Evolutionary conservation across 1,140 invertebrate species (phyloP).

Genomic region (Drosophila nikananu): DNA sequence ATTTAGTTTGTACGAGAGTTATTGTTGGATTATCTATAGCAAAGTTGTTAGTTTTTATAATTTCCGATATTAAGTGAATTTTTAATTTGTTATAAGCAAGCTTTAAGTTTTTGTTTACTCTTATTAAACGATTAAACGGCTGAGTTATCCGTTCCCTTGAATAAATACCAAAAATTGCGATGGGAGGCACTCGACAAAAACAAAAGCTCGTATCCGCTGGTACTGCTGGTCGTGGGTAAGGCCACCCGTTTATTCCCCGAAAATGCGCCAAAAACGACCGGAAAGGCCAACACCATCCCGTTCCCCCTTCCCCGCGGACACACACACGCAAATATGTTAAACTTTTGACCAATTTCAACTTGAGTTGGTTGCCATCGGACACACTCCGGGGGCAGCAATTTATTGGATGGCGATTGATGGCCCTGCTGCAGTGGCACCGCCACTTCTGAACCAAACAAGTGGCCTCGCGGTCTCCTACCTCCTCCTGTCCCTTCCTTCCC

Average conservation of each 20-base stretch:
- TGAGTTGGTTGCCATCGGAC: conserved; percentile 61
- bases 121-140: conserved; percentile 34
- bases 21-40: conserved; percentile 56
- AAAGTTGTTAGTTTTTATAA: conserved; percentile 46
- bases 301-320: not conserved
- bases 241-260: conserved; percentile 61
- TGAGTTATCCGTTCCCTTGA: not conserved
- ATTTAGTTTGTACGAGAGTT: conserved; percentile 48
- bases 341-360: conserved; percentile 84
- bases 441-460: conserved; percentile 59
- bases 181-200: conserved; percentile 14
- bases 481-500: not conserved
- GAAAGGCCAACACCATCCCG: conserved; percentile 15
- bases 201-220: conserved; percentile 12
- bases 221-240: not conserved
- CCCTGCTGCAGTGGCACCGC: conserved; percentile 52
- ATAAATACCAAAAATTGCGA: conserved; percentile 9
- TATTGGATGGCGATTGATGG: conserved; percentile 78
- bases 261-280: conserved; percentile 70
- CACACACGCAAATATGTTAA: conserved; percentile 82
- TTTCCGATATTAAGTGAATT: conserved; percentile 16
- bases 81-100: conserved; percentile 40
- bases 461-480: conserved; percentile 69
- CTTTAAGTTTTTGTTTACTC: conserved; percentile 28
- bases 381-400: conserved; percentile 61